These are phyloP conservation scores for Emydura subglobosa DNA, from an alignment of 2,113 vertebrate species.

Conservation along the genomic window DNA sequence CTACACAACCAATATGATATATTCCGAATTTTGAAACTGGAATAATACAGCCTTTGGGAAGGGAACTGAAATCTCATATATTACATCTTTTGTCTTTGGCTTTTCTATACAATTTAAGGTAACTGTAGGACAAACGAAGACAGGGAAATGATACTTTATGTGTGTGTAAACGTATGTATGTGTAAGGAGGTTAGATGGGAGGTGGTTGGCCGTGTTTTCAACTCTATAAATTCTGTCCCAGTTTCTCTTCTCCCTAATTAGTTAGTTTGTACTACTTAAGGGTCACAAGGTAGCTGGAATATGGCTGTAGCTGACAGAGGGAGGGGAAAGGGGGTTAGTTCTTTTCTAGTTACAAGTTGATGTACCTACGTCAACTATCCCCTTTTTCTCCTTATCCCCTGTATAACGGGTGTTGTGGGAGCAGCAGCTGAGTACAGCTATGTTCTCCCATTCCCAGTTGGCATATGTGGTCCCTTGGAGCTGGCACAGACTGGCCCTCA, in stretches of 20 bases:
- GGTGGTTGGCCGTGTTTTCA: neutral
- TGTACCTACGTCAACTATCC: neutral
- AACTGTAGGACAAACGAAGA: neutral
- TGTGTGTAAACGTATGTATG: fast-evolving
- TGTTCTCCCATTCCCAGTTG: neutral
- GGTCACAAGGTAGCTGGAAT: fast-evolving
- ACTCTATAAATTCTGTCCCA: neutral
- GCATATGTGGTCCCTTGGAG: neutral
- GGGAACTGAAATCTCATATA: neutral
- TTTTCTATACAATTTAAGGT: neutral
- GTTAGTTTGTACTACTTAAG: fast-evolving
- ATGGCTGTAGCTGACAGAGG: neutral
- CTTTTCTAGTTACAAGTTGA: neutral
- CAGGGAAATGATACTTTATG: neutral
- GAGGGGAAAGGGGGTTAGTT: neutral
- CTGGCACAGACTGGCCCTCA: neutral
- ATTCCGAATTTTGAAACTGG: neutral
- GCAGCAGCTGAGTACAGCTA: fast-evolving
- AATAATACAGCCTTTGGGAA: neutral
- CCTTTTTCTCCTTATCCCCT: fast-evolving
- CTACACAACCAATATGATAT: neutral
- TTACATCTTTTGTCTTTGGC: neutral
- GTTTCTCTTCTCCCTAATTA: neutral
- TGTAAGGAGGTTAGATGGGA: neutral
- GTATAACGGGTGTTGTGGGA: fast-evolving